Evolutionary conservation across 2,888 invertebrate genomes (phyloP), one percentile per base, ranked within the genome.

Genomic region (Caenorhabditis macrosperma): DNA sequence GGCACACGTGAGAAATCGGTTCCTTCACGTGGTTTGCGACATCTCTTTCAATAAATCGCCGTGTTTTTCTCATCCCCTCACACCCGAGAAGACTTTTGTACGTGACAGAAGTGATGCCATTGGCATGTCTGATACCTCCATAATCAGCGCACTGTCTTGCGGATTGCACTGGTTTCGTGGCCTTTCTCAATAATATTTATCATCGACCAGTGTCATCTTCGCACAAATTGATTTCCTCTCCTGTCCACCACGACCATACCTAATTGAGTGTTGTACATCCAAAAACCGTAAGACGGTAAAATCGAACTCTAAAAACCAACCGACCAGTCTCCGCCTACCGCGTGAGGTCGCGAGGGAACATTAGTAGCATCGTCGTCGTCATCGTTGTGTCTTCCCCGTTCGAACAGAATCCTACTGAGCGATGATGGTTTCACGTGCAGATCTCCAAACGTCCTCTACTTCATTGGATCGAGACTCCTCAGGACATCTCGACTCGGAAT

Each of bases 301-400:
- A 63, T 72, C 72, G 72, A 72, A 72, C 72, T 72, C 72, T 57
- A 72, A 72, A 72, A 72, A 72, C 57, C 72, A 72, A 64, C 55
- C 48, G 60, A 44, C 50, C 57, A 20, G 30, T 64, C 38, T 57
- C 63, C 72, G 55, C 63, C 63, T 63, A 63, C 55, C 72, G 63
- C 63, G 72, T 55, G 72, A 55, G 63, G 52, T 61, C 54, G 61
- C 20, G 33, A 44, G 48, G 30, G 24, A 50, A 63, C 55, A 64
- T 55, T 35, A 63, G 63, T 57, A 38, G 63, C 55, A 35, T 74
- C 61, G 30, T 61, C 38, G n/a, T 52, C 60, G 28, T 44, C 52
- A 33, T 69, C 35, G 69, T 50, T 24, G 59, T 69, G 60, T 54
- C 48, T 61, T 30, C 20, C 38, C 24, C 50, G 38, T 38, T 46